Evolutionary conservation across 2,797 vertebrate genomes (phyloP), one percentile per base, ranked within the genome.

Genomic region (Oreortyx pictus): DNA sequence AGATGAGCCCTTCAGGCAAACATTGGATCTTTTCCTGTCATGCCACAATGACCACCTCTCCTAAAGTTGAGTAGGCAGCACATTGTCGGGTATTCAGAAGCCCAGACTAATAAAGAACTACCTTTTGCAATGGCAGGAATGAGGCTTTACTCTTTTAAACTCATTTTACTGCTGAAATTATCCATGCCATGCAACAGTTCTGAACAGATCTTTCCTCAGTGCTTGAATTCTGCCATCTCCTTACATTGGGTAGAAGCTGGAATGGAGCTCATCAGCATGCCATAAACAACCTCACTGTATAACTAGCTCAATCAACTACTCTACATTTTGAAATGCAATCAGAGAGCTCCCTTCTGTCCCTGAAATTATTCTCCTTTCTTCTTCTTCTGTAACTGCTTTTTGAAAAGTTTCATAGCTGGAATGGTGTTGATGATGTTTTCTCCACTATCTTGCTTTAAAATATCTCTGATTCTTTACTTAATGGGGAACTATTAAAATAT

Each of bases 351-450:
- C 9, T 44, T 85, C 33, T 54, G 16, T 54, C 14, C 24, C 65
- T 56, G 1, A 0, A 78, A 9, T 14, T 71, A 27, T 14, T 59
- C 0, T 70, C 68, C 76, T 37, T 73, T 46, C 19, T 90, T 8
- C 16, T 74, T 83, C 19, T 3, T 70, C 25, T 66, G 31, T 12
- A 88, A 23, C 20, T 20, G 75, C 14, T 27, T 82, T 44, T 4
- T 82, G 27, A 12, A 24, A 35, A 84, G 2, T 47, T 79, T 77
- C 56, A 76, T 41, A 52, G 31, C 33, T 61, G 7, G 11, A 22
- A n/a, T 0, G 0, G 6, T 60, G 15, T 4, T 79, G 49, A 37
- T 11, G 35, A 5, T 43, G 27, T 57, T 54, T 68, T 59, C 12
- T 66, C 31, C 86, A 17, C 16, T 61, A 61, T 27, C 14, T 52